phyloP scores from a whole-genome alignment of 2,113 vertebrate genomes.

The Lycaon pictus region DNA sequence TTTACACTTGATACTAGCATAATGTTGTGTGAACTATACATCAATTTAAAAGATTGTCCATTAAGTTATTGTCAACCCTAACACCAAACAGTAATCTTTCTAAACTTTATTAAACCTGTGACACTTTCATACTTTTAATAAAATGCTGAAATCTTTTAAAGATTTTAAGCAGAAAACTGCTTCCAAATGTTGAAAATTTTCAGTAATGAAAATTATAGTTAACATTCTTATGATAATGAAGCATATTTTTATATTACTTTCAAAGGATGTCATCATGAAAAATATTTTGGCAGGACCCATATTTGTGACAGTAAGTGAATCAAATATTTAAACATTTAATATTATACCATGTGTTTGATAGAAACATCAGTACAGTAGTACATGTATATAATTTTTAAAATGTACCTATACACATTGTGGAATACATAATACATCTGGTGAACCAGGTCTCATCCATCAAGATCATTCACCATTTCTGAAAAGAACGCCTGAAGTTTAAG shows the following conservation, averaged over 20 bases:
- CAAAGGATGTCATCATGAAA: background rate
- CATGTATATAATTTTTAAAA: background rate
- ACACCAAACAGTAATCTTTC: background rate
- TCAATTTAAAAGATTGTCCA: background rate
- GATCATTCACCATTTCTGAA: background rate
- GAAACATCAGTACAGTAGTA: background rate
- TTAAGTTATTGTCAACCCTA: background rate
- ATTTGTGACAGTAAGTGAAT: background rate
- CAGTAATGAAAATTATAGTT: background rate
- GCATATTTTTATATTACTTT: constrained; percentile 24
- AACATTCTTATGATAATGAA: background rate
- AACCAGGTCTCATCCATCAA: background rate
- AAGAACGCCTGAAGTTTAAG: background rate
- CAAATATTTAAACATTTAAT: background rate
- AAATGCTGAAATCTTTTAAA: background rate
- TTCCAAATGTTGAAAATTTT: background rate
- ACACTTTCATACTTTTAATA: background rate
- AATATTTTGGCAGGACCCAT: background rate
- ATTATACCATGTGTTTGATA: background rate
- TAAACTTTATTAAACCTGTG: background rate
- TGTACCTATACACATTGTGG: background rate
- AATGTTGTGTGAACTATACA: background rate
- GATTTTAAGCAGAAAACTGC: constrained; percentile 35
- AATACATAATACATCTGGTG: background rate
- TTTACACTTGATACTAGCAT: background rate